Percentiles rank a stretch among this genome's conserved stretches.
Conservation (phyloP, 2,888 invertebrate species). For the Adelognathus sp. region DNA sequence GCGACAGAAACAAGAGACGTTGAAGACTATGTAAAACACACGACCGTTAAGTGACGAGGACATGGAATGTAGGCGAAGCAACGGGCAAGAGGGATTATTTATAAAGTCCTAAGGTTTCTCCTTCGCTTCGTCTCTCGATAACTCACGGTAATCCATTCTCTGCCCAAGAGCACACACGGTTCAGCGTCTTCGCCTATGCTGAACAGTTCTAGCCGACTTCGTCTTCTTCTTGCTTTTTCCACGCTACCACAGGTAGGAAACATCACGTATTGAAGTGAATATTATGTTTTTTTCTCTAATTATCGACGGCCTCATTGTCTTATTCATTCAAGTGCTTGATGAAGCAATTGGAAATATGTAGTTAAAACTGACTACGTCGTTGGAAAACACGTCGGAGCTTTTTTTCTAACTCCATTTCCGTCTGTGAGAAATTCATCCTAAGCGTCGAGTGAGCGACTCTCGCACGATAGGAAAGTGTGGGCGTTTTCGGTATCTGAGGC, state of each 20-base stretch:
- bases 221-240: neutral
- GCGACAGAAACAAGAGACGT: constrained; percentile 18
- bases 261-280: neutral
- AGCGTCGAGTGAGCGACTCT: constrained; percentile 55
- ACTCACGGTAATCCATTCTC: constrained; percentile 62
- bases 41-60: constrained; percentile 64
- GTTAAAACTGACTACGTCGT: neutral
- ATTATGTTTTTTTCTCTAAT: neutral
- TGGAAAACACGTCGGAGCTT: constrained; percentile 28
- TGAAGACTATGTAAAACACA: constrained; percentile 19
- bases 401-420: constrained; percentile 55
- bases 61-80: constrained; percentile 71
- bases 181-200: constrained; percentile 36
- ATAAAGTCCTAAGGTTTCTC: constrained; percentile 77
- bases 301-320: neutral
- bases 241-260: neutral
- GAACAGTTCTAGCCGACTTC: constrained; percentile 20
- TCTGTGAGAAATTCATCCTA: constrained; percentile 53
- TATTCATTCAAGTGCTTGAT: neutral
- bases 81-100: constrained; percentile 72
- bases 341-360: neutral
- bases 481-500: constrained; percentile 78
- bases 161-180: constrained; percentile 10
- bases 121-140: constrained; percentile 70
- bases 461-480: constrained; percentile 78